A percentile compares a stretch with the other conserved stretches of the same genome.
Evolutionary conservation across 2,888 invertebrate species (phyloP).

Genomic region (Helleia helle): DNA sequence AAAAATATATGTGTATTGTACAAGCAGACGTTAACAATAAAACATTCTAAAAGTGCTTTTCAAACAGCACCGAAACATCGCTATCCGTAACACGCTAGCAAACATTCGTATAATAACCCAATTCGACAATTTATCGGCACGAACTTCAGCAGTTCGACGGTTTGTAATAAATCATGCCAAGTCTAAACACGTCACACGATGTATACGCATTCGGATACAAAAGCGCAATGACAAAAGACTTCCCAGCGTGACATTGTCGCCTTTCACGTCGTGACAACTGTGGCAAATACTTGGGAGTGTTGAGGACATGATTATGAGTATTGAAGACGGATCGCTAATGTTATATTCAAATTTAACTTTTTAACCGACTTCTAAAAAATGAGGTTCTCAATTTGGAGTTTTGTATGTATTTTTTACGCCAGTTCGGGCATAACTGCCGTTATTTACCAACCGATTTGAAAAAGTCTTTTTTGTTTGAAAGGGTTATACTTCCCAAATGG

Average conservation of each 20-base stretch:
- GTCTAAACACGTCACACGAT: constrained; percentile 35
- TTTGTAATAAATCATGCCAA: constrained; percentile 45
- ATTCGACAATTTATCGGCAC: constrained; percentile 1
- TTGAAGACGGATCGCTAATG: too few species aligned
- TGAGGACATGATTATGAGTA: not conserved
- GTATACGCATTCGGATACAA: constrained; percentile 29
- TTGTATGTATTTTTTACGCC: too few species aligned
- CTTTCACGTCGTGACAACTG: constrained; percentile 34
- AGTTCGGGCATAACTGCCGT: too few species aligned
- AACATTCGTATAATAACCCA: constrained; percentile 7
- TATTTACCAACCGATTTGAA: too few species aligned
- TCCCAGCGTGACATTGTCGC: constrained; percentile 30
- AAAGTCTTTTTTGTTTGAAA: too few species aligned
- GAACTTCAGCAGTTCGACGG: constrained; percentile 25
- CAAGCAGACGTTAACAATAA: too few species aligned
- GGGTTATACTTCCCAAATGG: too few species aligned
- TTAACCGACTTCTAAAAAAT: too few species aligned
- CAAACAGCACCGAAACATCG: not conserved
- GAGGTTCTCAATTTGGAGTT: too few species aligned
- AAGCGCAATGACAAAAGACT: constrained; percentile 31
- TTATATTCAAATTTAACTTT: too few species aligned
- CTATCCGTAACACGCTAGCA: not conserved
- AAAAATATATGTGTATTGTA: too few species aligned
- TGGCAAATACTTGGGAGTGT: constrained; percentile 28
- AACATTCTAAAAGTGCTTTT: too few species aligned